Evolutionary conservation across 2,888 invertebrate species (phyloP), one percentile per base, ranked within the genome.

Genomic region (Sepioteuthis lessoniana): DNA sequence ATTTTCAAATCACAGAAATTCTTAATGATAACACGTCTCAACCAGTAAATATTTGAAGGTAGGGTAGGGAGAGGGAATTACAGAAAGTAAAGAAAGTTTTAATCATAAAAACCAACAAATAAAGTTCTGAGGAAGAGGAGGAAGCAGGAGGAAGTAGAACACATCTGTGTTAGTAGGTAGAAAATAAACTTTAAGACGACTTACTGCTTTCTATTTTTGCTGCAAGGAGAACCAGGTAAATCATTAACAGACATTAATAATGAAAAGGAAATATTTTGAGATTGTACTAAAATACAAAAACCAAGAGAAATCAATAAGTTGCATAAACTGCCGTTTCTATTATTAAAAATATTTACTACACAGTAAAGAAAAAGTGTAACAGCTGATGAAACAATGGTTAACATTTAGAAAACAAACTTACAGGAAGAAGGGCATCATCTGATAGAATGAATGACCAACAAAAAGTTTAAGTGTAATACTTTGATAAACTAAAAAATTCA

Each of bases 141-240:
- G 28, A 55, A 55, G 5, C 25, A 28, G 28, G 91, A 31, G 91
- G 31, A 38, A 91, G 91, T 10, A 91, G 13, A 91, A 38, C 91
- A 91, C 91, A 35, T 37, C 91, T 28, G 91, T 60, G n/a, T 91
- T 42, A 91, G 38, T 91, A 91, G 5, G 38, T 46, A 46, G 5
- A 46, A 91, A 91, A 46, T 28, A 60, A 60, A 60, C 60, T 31
- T 25, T 13, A 16, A 16, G 25, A 90, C n/a, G 42, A 91, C 91
- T 91, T 91, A 91, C 91, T 90, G n/a, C 25, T 91, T 91, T 35
- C 35, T 37, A 91, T 91, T 91, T 91, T 91, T 91, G 91, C 91
- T 91, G 91, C 37, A 91, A 91, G 91, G 38, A 91, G n/a, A 91
- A 91, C 35, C 91, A 35, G n/a, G 35, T 28, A 91, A 91, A 37